Evolutionary conservation across 2,797 vertebrate genomes (phyloP).

Genomic region (Mus caroli): DNA sequence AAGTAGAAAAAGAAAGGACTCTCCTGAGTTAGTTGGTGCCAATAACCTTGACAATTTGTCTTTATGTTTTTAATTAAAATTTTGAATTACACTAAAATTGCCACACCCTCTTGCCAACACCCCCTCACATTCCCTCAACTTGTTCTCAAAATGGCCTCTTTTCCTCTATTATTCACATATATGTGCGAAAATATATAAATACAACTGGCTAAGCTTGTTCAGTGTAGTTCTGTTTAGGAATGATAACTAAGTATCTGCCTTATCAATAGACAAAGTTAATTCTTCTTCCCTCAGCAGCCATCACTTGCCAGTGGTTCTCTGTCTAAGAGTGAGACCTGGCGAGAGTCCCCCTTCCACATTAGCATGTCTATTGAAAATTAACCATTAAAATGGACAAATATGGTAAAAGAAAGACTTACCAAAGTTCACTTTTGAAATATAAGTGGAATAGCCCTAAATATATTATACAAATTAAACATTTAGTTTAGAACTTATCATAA

Average conservation of each 20-base stretch:
- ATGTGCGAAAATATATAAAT: too few species aligned
- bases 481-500: neutral
- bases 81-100: neutral
- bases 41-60: neutral
- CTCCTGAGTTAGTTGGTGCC: neutral
- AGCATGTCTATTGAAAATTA: neutral
- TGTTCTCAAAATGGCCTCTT: neutral
- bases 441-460: neutral
- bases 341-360: neutral
- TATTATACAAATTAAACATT: constrained; percentile 30
- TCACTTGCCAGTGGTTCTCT: neutral
- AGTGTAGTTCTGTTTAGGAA: neutral
- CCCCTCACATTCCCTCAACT: neutral
- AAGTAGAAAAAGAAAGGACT: neutral
- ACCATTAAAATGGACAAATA: neutral
- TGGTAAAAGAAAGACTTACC: neutral
- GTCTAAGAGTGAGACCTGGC: neutral
- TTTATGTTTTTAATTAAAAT: neutral
- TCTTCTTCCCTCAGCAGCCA: neutral
- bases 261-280: neutral
- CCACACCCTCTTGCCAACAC: neutral
- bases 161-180: neutral
- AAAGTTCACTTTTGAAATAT: neutral
- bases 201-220: neutral
- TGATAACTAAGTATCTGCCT: neutral